Base-by-base conservation (phyloP, 2,888 invertebrate genomes). In the Plagodis pulveraria region DNA sequence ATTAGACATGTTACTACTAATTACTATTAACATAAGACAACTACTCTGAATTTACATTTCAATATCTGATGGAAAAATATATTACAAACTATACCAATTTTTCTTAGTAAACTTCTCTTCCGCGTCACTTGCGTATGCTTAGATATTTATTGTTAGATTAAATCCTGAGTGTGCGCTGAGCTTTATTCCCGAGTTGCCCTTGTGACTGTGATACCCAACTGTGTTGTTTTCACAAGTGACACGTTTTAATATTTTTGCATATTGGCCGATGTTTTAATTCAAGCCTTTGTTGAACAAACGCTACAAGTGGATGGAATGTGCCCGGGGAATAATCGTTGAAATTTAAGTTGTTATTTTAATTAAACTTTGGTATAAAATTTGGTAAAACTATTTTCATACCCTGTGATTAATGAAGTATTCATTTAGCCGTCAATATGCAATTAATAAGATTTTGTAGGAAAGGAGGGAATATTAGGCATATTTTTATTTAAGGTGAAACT, bases 221-320 rank as follows among this genome's bases (percentile, higher is more conserved):
- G n/a, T 44, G 44, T 36, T 51, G 38, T 47, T 34, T 42, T 6
- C n/a, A 36, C 47, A 40, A 40, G 35, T 42, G 50, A 47, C 44
- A 49, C n/a, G 35, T 55, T 57, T 51, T 50, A 50, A 56, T 50
- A 50, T 50, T 50, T 46, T 57, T 42, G 35, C 45, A 45, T 42
- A 46, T 50, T 40, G 46, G 51, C 10, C 36, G 42, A 32, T 47
- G 56, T 57, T 57, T 57, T 57, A 57, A 51, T 57, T 47, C 41
- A 51, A 50, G 35, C 41, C 32, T 56, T 44, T 35, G 42, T n/a
- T 40, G 8, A 43, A 35, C 12, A 35, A 47, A 42, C 48, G 54
- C 35, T 40, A 40, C n/a, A 6, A 42, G 22, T 12, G 38, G 47
- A 32, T 12, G 34, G 9, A 10, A 5, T 56, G 38, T 47, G 43